phyloP scores from a whole-genome alignment of 2,797 vertebrate genomes.

The Spea hammondii region DNA sequence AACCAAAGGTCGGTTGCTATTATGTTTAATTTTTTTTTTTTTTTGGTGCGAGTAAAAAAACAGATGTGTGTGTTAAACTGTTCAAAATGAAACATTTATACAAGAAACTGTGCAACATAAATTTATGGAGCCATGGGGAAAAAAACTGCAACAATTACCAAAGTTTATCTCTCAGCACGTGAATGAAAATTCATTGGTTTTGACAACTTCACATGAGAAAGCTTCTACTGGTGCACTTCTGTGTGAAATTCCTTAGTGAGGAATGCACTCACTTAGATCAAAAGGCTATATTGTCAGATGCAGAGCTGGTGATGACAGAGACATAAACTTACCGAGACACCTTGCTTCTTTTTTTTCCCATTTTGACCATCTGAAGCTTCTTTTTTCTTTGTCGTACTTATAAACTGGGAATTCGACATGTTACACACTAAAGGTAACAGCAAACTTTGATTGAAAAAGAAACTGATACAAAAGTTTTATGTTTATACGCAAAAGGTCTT shows the following conservation, averaged over 20 bases:
- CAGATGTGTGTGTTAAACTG: slow-evolving; percentile 4
- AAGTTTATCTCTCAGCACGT: slow-evolving; percentile 44
- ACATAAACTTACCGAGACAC: slow-evolving; percentile 24
- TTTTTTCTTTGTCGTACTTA: slow-evolving; percentile 48
- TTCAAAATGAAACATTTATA: slow-evolving; percentile 20
- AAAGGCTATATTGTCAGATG: slow-evolving; percentile 20
- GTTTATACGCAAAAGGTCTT: slow-evolving; percentile 37
- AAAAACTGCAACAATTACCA: slow-evolving; percentile 31
- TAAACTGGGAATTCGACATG: slow-evolving; percentile 50
- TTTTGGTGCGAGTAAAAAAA: not conserved
- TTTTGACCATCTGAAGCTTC: slow-evolving; percentile 28
- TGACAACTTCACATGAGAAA: slow-evolving; percentile 44
- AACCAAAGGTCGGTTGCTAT: too few relatives aligned
- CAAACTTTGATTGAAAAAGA: slow-evolving; percentile 40
- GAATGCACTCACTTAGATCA: slow-evolving; percentile 36
- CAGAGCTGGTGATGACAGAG: slow-evolving; percentile 36
- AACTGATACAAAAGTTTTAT: slow-evolving; percentile 23
- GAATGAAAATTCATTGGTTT: slow-evolving; percentile 43
- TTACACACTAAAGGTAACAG: slow-evolving; percentile 43
- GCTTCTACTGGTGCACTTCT: slow-evolving; percentile 41
- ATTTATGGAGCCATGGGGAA: slow-evolving; percentile 37
- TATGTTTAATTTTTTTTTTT: too few relatives aligned
- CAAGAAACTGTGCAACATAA: slow-evolving; percentile 23
- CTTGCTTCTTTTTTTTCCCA: slow-evolving; percentile 34
- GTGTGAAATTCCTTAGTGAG: slow-evolving; percentile 33